Conservation (phyloP, 2,113 vertebrate genomes). For the Carollia perspicillata region DNA sequence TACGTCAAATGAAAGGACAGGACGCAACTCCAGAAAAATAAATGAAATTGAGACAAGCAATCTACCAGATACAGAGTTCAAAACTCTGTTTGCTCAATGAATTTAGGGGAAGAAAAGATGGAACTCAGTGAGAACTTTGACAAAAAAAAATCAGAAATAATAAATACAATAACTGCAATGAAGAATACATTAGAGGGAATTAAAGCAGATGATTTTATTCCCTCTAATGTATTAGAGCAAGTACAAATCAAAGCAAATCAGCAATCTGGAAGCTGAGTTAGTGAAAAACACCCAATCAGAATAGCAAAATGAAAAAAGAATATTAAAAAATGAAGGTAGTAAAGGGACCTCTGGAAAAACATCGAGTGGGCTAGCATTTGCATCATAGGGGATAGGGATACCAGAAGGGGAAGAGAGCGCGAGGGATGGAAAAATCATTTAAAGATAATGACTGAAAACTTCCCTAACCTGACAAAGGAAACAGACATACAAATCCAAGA, state of each 20-base stretch:
- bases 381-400: neutral
- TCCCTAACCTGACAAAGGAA: too few species aligned
- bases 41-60: neutral
- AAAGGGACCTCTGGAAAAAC: neutral
- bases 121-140: neutral
- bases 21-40: neutral
- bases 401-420: neutral
- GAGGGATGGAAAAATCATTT: neutral
- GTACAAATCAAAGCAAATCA: neutral
- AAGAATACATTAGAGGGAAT: neutral
- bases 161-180: neutral
- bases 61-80: neutral
- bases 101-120: neutral
- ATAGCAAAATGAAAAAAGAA: too few species aligned
- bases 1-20: too few species aligned
- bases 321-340: too few species aligned
- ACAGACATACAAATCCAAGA: too few species aligned
- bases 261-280: neutral
- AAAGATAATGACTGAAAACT: neutral
- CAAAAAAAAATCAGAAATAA: neutral
- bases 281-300: too few species aligned
- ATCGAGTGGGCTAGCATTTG: too few species aligned
- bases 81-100: neutral
- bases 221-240: too few species aligned
- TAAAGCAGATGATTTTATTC: neutral